Conservation (phyloP, 2,888 invertebrate species). For the Dimorphilus gyrociliatus region DNA sequence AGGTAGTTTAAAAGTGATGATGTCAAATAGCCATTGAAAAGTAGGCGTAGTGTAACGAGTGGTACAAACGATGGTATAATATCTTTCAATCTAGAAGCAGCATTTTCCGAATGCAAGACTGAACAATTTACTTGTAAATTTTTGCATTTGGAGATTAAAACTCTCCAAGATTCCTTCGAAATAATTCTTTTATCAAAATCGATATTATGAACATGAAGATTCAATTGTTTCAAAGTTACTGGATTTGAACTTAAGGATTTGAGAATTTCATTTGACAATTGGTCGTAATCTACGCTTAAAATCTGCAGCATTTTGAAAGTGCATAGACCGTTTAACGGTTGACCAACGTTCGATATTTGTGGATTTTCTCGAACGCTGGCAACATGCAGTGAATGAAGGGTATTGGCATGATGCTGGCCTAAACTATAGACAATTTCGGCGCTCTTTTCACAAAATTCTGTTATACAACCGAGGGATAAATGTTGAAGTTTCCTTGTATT, state of each 20-base stretch:
- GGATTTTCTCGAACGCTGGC: constrained; percentile 59
- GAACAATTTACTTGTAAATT: too few relatives aligned
- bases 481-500: constrained; percentile 40
- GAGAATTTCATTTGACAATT: constrained; percentile 26
- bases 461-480: constrained; percentile 44
- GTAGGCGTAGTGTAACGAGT: too few relatives aligned
- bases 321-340: constrained; percentile 45
- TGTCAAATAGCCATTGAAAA: too few relatives aligned
- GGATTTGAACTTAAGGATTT: constrained; percentile 15
- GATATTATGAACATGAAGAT: constrained; percentile 54
- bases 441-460: constrained; percentile 41
- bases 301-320: constrained; percentile 47
- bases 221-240: constrained; percentile 38
- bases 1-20: too few relatives aligned
- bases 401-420: constrained; percentile 41
- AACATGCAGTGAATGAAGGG: constrained; percentile 48
- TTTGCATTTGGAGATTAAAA: too few relatives aligned
- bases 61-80: too few relatives aligned
- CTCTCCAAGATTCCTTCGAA: constrained; percentile 48
- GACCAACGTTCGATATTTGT: constrained; percentile 44
- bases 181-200: constrained; percentile 50
- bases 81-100: too few relatives aligned
- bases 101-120: too few relatives aligned
- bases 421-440: constrained; percentile 38
- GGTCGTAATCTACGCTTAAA: constrained; percentile 41